Base-by-base conservation (phyloP, 2,797 vertebrate genomes). In the Distichodus sexfasciatus region DNA sequence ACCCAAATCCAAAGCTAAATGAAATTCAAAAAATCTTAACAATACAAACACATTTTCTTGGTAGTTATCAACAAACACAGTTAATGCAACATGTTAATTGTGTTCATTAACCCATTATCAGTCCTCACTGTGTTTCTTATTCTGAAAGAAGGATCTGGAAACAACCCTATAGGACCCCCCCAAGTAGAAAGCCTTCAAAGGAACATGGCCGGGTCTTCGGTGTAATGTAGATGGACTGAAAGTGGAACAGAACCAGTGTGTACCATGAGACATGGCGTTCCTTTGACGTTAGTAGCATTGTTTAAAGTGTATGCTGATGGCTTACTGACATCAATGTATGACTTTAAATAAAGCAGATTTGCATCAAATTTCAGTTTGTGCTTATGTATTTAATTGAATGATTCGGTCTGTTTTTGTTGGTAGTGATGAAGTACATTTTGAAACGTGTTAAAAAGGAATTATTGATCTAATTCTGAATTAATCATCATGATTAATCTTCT, bases 101-200 rank as follows among this genome's bases (percentile, higher is more conserved):
- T 35, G 31, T 35, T 4, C 10, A 8, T 23, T 23, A 11, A n/a
- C 17, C 19, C 9, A 33, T 15, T 31, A 33, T 53, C 26, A 33
- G 17, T 33, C 14, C 24, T 31, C 3, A n/a, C 10, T 6, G 15
- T 51, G 12, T 14, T 4, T 48, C 17, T 28, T 66, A 4, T 24
- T 47, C 2, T 40, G 35, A n/a, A 8, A 1, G 12, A 31, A 6
- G 12, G 43, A 65, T 47, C 12, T 5, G 15, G 67, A 24, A 6
- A 29, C 51, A 41, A 23, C 17, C 9, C 31, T 48, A 9, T 47
- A 69, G 79, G 71, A 43, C 58, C 71, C 75, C 54, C 79, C 62
- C 87, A 33, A 84, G 81, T 83, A 87, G 72, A 64, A 65, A 57
- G 76, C 87, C 86, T 88, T 83, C 86, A 73, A 38, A 44, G 36